Base-by-base conservation (phyloP, 2,113 vertebrate genomes). In the Heterocephalus glaber region DNA sequence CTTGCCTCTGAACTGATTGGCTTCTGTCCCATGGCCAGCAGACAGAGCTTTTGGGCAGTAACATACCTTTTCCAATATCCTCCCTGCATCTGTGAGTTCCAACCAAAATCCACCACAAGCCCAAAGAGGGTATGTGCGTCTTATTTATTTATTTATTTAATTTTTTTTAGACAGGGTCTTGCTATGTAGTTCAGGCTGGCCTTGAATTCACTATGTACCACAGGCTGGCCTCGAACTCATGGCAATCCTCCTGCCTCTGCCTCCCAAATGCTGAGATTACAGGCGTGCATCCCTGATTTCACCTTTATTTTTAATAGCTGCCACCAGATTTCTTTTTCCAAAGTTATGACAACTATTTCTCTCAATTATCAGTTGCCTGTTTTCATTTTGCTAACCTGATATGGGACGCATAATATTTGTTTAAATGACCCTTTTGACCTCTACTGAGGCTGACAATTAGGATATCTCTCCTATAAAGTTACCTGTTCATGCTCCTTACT, bases 281-380 rank as follows among this genome's bases (percentile, higher is more conserved):
- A 58, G 56, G 56, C 17, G 19, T 17, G 56, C 56, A 58, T 58
- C 4, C 56, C 56, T 58, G 17, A 17, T 17, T 58, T 14, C 56
- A 58, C 20, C 66, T 84, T 95, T 92, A 88, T 92, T 94, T 96
- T 83, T 94, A 66, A 74, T 60, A 56, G 24, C n/a, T 49, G 38
- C 22, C 4, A 70, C 33, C 44, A 63, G 35, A 81, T 88, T 93
- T 92, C 24, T 92, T 92, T 87, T 68, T 17, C 58, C 22, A 65
- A 54, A 91, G 26, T 81, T 76, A 49, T 82, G 84, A 8, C 47
- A 85, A 80, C 49, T 66, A 38, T 92, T 92, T 92, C 74, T 92
- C 5, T 49, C 52, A 66, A n/a, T 72, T 17, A 38, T 89, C 35
- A 79, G 16, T 77, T 72, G 61, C 28, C 20, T 35, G 81, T 93